Evolutionary conservation across 2,888 invertebrate species (phyloP), one percentile per base, ranked within the genome.

Genomic region (Quadroppia sp.): DNA sequence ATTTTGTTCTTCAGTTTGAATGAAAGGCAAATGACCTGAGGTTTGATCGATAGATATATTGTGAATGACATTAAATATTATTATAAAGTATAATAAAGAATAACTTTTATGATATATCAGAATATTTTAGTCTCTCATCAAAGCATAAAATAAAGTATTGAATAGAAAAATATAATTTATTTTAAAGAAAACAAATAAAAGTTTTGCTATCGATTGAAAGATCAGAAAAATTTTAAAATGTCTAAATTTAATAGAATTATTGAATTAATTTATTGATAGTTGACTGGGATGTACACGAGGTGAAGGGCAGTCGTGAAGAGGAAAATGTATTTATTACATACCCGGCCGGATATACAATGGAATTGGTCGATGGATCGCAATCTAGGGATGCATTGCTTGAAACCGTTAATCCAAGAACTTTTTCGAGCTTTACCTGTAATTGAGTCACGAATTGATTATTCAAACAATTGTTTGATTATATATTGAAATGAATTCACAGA

Each of bases 281-380:
- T n/a, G n/a, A n/a, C n/a, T n/a, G n/a, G n/a, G n/a, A n/a, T n/a
- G n/a, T n/a, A n/a, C n/a, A n/a, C n/a, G n/a, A n/a, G n/a, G 36
- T 36, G 36, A 36, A 36, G 4, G 36, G 9, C 36, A 36, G n/a
- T n/a, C n/a, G n/a, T n/a, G n/a, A n/a, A 17, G 2, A 50, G 20
- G n/a, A 4, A 50, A 53, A 42, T 36, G 28, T 53, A n/a, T 13
- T 11, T 11, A n/a, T 15, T 7, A 80, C 92, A 90, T 83, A 96
- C 96, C 96, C 96, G 80, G 96, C 96, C 74, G 96, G 94, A 87
- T 97, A 97, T 23, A 95, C 95, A 80, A 97, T 88, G 75, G 90
- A 86, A 81, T 94, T 94, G 76, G 90, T 89, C 82, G 89, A 89
- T 42, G 90, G 88, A 82, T 95, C 92, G 82, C 90, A 92, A 84